Conservation (phyloP, 2,113 vertebrate genomes). For the Micronisus gabar region DNA sequence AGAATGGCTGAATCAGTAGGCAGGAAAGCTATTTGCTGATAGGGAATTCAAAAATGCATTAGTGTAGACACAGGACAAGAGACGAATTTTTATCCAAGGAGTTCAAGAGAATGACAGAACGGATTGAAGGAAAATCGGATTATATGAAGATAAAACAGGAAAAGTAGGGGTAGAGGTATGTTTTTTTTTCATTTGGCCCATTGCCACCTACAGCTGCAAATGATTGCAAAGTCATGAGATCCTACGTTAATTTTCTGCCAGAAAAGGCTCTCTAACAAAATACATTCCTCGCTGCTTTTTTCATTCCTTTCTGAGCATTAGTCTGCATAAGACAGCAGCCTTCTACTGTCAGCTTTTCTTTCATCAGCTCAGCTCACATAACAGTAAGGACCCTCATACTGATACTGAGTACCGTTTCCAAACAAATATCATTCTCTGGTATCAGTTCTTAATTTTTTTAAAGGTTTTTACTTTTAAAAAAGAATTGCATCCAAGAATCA, state of each 20-base stretch:
- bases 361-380: background rate
- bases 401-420: background rate
- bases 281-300: background rate
- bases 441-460: background rate
- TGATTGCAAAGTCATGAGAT: background rate
- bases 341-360: background rate
- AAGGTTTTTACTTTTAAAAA: background rate
- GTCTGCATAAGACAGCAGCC: accelerated
- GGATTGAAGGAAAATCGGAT: background rate
- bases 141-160: background rate
- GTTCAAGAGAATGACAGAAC: background rate
- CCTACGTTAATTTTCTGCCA: background rate
- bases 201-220: background rate
- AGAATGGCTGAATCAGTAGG: background rate
- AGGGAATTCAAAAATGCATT: background rate
- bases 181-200: background rate
- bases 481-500: background rate
- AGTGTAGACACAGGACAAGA: background rate
- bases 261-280: background rate
- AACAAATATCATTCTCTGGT: background rate
- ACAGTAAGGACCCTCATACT: background rate
- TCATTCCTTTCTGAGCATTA: background rate
- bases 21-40: background rate
- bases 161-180: background rate
- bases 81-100: background rate